phyloP scores from a whole-genome alignment of 2,797 vertebrate genomes.

The Macropus fuliginosus region DNA sequence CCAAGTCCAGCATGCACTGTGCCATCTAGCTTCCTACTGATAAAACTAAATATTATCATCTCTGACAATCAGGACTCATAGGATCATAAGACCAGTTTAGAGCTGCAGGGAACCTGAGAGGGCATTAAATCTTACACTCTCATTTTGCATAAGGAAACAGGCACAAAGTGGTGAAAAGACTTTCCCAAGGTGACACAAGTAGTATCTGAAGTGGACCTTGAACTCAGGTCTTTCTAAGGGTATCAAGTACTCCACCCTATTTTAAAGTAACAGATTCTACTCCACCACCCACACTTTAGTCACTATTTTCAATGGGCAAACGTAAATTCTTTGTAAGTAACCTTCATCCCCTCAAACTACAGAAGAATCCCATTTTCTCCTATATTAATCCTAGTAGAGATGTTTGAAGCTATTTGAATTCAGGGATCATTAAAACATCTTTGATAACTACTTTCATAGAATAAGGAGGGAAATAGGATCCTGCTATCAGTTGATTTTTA shows the following conservation, averaged over 20 bases:
- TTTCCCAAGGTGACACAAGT: not conserved
- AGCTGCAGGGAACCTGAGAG: not conserved
- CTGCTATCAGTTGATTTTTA: not conserved
- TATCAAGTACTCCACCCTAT: constrained; percentile 28
- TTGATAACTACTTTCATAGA: not conserved
- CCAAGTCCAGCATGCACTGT: not conserved
- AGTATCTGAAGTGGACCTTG: not conserved
- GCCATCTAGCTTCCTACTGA: not conserved
- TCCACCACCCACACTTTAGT: not conserved
- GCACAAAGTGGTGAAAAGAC: not conserved
- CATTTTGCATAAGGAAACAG: not conserved
- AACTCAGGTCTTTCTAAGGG: not conserved
- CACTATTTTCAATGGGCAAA: constrained; percentile 11
- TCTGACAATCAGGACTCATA: not conserved
- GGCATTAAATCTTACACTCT: not conserved
- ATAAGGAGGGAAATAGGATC: not conserved
- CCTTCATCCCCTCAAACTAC: not conserved
- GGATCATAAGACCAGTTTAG: not conserved
- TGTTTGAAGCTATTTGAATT: not conserved
- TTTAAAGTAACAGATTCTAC: constrained; percentile 9
- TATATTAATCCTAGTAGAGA: not conserved
- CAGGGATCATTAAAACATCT: not conserved
- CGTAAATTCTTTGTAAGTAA: not conserved
- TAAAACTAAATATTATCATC: not conserved
- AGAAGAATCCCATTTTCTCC: not conserved